Conservation (phyloP, 2,888 invertebrate species). For the Nemotelus pantherinus region DNA sequence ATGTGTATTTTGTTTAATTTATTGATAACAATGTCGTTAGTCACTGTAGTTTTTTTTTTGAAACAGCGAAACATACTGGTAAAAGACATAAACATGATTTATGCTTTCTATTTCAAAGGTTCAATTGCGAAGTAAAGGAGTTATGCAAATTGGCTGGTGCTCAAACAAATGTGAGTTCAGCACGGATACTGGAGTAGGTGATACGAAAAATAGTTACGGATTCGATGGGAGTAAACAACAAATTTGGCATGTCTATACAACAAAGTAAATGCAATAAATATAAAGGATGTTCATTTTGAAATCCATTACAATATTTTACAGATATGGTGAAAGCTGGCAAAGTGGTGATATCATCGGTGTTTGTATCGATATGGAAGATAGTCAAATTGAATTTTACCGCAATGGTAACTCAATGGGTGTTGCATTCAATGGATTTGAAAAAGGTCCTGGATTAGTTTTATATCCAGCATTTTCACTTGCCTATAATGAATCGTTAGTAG, state of each 20-base stretch:
- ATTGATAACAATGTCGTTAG: too few relatives aligned
- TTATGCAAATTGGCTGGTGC: constrained; percentile 90
- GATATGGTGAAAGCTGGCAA: constrained; percentile 82
- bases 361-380: constrained; percentile 78
- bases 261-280: constrained; percentile 56
- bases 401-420: constrained; percentile 80
- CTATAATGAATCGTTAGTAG: constrained; percentile 77
- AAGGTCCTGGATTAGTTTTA: constrained; percentile 78
- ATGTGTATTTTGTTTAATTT: too few relatives aligned
- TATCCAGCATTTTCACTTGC: constrained; percentile 85
- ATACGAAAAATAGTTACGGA: constrained; percentile 80
- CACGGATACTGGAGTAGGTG: constrained; percentile 82
- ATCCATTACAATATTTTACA: constrained; percentile 46
- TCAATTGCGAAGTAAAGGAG: constrained; percentile 82
- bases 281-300: not conserved
- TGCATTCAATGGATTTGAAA: constrained; percentile 77
- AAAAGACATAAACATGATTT: too few relatives aligned
- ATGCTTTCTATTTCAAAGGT: constrained; percentile 60
- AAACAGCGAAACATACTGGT: too few relatives aligned
- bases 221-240: constrained; percentile 68
- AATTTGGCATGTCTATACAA: constrained; percentile 64
- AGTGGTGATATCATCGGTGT: constrained; percentile 85
- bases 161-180: constrained; percentile 79
- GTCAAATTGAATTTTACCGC: constrained; percentile 73
- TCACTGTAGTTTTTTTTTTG: too few relatives aligned